phyloP scores from a whole-genome alignment of 64 coral and sea anemone genomes.

The Montipora foliosa region DNA sequence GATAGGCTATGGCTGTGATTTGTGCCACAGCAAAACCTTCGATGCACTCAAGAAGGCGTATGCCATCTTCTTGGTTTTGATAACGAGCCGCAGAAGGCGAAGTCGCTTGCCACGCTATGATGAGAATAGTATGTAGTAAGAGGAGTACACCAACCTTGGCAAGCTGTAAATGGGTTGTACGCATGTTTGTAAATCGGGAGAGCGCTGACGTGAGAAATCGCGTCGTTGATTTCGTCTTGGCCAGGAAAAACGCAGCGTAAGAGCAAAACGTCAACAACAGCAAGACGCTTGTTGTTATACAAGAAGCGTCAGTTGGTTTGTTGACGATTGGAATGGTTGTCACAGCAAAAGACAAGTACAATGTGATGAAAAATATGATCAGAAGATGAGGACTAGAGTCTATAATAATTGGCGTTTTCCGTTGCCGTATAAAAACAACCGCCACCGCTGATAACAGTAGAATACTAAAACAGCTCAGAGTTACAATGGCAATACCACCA shows the following conservation, averaged over 20 bases:
- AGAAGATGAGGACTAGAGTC: slow-evolving; percentile 65
- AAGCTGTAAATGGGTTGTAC: slow-evolving; percentile 39
- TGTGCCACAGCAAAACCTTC: slow-evolving; percentile 45
- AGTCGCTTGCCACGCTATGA: slow-evolving; percentile 68
- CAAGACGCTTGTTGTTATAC: slow-evolving; percentile 41
- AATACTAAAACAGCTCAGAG: slow-evolving; percentile 63
- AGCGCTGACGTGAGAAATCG: slow-evolving; percentile 62
- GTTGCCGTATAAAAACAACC: slow-evolving; percentile 15
- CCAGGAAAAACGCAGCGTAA: slow-evolving; percentile 70
- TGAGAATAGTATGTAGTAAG: slow-evolving; percentile 65
- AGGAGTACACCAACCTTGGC: slow-evolving; percentile 29
- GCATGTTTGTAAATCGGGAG: slow-evolving; percentile 45
- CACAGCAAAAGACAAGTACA: slow-evolving; percentile 59
- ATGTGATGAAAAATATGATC: slow-evolving; percentile 52
- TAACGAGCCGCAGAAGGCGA: slow-evolving; percentile 41
- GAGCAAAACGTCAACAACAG: slow-evolving; percentile 50
- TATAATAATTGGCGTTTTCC: slow-evolving; percentile 66
- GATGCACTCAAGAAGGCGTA: slow-evolving; percentile 81
- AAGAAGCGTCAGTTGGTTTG: slow-evolving; percentile 71
- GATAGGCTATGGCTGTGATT: slow-evolving; percentile 72
- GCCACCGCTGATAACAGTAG: slow-evolving; percentile 48
- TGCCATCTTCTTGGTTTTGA: slow-evolving; percentile 61
- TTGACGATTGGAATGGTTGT: slow-evolving; percentile 48
- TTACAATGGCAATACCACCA: slow-evolving; percentile 62
- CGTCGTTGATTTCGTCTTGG: slow-evolving; percentile 75